Percentiles rank a stretch among this genome's conserved stretches.
phyloP scores from a whole-genome alignment of 2,888 invertebrate genomes.

The Melieria crassipennis region DNA sequence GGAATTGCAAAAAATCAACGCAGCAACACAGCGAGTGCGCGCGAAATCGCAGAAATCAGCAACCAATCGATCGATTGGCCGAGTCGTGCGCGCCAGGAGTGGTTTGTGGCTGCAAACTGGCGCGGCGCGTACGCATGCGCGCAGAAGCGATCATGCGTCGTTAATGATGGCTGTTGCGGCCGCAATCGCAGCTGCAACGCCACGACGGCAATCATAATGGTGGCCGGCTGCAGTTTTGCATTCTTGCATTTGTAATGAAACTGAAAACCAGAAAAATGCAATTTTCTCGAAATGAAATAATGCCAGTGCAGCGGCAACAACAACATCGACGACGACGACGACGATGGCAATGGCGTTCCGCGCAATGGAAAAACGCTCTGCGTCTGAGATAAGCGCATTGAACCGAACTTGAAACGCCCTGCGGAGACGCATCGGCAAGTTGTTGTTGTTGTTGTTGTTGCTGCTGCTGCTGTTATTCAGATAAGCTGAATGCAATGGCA shows the following conservation, averaged over 20 bases:
- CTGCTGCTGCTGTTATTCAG: too few relatives aligned
- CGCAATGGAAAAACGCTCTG: too few relatives aligned
- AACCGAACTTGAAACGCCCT: too few relatives aligned
- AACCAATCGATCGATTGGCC: slow-evolving; percentile 28
- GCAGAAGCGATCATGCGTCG: slow-evolving; percentile 26
- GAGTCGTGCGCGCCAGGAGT: slow-evolving; percentile 28
- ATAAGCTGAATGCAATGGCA: too few relatives aligned
- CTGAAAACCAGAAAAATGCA: slow-evolving; percentile 61
- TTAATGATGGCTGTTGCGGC: not conserved
- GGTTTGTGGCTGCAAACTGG: too few relatives aligned
- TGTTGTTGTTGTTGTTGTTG: too few relatives aligned
- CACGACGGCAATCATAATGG: slow-evolving; percentile 12
- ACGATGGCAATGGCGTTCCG: too few relatives aligned
- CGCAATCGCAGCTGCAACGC: slow-evolving; percentile 16
- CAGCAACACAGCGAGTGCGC: not conserved
- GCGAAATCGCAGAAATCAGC: slow-evolving; percentile 22
- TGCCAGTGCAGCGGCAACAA: not conserved
- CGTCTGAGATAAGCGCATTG: too few relatives aligned
- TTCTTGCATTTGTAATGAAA: slow-evolving; percentile 64
- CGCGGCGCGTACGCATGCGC: slow-evolving; percentile 15
- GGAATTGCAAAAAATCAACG: slow-evolving; percentile 2
- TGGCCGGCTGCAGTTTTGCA: slow-evolving; percentile 51
- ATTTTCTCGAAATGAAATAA: slow-evolving; percentile 47
- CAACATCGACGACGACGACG: too few relatives aligned
- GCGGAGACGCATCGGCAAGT: too few relatives aligned